Evolutionary conservation across 2,797 vertebrate species (phyloP).

Genomic region (Petrocephalus sullivani): DNA sequence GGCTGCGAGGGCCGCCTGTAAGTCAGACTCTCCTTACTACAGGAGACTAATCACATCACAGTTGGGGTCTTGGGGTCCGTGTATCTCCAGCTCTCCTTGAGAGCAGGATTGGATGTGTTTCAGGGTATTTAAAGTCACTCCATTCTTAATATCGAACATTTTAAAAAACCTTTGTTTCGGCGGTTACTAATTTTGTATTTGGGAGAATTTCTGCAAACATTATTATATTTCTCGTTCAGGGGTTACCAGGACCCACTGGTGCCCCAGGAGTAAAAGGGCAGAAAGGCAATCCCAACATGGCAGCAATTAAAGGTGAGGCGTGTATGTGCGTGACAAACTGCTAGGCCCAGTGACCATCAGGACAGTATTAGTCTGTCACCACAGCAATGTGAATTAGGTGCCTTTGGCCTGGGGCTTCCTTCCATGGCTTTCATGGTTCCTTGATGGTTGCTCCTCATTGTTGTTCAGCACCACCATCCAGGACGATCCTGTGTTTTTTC

Average conservation of each 20-base stretch:
- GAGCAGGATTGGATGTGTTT: background rate
- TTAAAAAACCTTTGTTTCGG: no score
- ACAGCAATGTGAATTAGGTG: background rate
- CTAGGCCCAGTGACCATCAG: background rate
- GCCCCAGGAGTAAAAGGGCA: background rate
- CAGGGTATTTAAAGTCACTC: background rate
- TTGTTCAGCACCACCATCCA: background rate
- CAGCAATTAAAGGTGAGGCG: background rate
- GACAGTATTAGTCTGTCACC: background rate
- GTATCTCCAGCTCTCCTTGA: background rate
- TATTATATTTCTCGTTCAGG: background rate
- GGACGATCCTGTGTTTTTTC: background rate
- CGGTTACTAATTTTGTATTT: no score
- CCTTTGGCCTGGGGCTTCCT: background rate
- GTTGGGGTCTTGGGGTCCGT: background rate
- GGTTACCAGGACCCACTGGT: background rate
- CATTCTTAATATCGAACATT: background rate
- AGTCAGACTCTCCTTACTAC: background rate
- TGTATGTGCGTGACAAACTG: background rate
- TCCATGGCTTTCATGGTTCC: background rate
- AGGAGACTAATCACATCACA: background rate
- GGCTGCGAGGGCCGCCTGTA: background rate
- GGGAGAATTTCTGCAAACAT: no score
- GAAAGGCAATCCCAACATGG: background rate
- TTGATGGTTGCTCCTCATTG: background rate